Base-by-base conservation (phyloP, 2,797 vertebrate genomes). In the Rhyacichthys aspro region DNA sequence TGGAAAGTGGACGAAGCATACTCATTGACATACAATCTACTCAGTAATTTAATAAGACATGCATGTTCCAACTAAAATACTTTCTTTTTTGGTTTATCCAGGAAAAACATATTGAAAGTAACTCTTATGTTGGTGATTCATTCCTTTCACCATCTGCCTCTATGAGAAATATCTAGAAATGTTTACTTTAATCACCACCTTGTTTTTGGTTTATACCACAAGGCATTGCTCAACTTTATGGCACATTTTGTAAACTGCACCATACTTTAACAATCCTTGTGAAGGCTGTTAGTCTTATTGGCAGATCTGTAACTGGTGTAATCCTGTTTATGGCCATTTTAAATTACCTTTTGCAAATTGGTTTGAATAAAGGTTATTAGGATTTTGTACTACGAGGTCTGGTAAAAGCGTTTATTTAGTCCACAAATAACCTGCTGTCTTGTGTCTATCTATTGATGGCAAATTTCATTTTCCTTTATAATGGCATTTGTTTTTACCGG, bases 361-460 rank as follows among this genome's bases (percentile, higher is more conserved):
- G 62, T 23, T 53, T 19, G 7, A 50, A 17, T 14, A 5, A 36
- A 53, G 9, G 36, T 37, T 3, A 37, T n/a, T n/a, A n/a, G n/a
- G n/a, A 37, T 37, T 37, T 37, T 37, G 36, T 37, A 37, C 7
- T 37, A 10, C n/a, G 1, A 38, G 19, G 2, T 23, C 3, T 38
- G 11, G 11, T 54, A 37, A 28, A 28, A 10, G n/a, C 9, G 37
- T 11, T 18, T 47, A 16, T 37, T 11, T 14, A 12, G 58, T 45
- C 60, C 69, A 59, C 62, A 39, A 23, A 56, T 14, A 53, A 53
- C 55, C 42, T 46, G 75, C 83, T 84, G 84, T 50, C 55, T 58
- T 79, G 87, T 86, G 84, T 88, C 83, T 58, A 84, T 84, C 84
- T 84, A 82, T 87, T 73, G 55, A 60, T 57, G 60, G 17, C 43